Conservation (phyloP, 2,888 invertebrate genomes). For the Ichneumoninae sp. region DNA sequence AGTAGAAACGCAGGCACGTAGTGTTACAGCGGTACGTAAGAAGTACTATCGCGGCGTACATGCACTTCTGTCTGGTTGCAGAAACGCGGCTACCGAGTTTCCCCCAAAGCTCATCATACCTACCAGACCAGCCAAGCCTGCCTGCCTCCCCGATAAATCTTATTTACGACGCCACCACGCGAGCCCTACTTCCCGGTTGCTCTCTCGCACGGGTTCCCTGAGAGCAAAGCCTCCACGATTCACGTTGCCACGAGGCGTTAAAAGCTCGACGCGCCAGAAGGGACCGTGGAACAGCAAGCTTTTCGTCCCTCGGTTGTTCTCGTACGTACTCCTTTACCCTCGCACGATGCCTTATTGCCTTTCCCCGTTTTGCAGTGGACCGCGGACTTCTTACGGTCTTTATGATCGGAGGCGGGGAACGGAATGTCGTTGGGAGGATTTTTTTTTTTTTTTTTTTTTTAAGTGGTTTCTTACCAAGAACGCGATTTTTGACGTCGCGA, state of each 20-base stretch:
- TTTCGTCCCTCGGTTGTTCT: slow-evolving; percentile 32
- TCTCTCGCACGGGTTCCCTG: slow-evolving; percentile 6
- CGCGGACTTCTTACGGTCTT: slow-evolving; percentile 9
- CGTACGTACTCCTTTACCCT: slow-evolving; percentile 1
- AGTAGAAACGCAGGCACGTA: slow-evolving; percentile 63
- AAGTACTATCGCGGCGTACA: slow-evolving; percentile 59
- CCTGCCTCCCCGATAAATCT: slow-evolving; percentile 59
- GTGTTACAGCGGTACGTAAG: slow-evolving; percentile 62
- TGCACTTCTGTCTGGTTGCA: slow-evolving; percentile 21
- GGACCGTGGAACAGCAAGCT: slow-evolving; percentile 33
- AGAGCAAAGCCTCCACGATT: slow-evolving; percentile 54
- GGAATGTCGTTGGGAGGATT: neutral
- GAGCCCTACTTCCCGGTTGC: slow-evolving; percentile 9
- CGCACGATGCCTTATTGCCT: slow-evolving; percentile 52
- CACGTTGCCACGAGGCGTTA: slow-evolving; percentile 58
- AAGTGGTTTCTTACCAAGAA: neutral
- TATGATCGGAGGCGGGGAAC: slow-evolving; percentile 5
- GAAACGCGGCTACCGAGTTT: slow-evolving; percentile 22
- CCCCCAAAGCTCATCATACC: slow-evolving; percentile 56
- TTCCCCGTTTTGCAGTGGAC: slow-evolving; percentile 28
- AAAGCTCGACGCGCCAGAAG: slow-evolving; percentile 48
- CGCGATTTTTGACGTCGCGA: neutral
- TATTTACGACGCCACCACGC: slow-evolving; percentile 51
- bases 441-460: too few species aligned
- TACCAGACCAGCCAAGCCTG: slow-evolving; percentile 54